phyloP scores from a whole-genome alignment of 2,797 vertebrate genomes.

The Leptodactylus fallax region DNA sequence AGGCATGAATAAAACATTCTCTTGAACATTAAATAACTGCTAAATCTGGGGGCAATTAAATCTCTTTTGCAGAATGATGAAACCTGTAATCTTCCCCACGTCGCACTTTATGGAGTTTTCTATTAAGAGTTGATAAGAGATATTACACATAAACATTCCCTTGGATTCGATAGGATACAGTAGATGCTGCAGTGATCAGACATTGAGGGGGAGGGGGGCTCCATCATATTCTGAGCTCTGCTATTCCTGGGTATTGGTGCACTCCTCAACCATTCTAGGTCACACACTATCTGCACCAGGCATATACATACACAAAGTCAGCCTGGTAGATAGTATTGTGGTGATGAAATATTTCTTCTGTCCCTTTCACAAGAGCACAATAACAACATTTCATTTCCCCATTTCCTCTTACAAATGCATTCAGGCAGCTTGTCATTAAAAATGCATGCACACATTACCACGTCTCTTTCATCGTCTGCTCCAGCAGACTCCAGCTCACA shows the following conservation, averaged over 20 bases:
- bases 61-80: conserved; percentile 20
- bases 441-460: conserved; percentile 54
- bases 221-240: neutral
- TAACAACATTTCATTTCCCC: conserved; percentile 16
- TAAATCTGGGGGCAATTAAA: conserved; percentile 13
- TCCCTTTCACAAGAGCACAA: neutral
- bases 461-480: conserved; percentile 38
- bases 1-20: conserved; percentile 1
- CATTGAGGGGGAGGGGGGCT: neutral
- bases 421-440: conserved; percentile 54
- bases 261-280: conserved; percentile 7
- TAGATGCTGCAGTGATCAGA: conserved; percentile 48
- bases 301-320: neutral
- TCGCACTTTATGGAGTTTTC: neutral
- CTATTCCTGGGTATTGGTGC: neutral
- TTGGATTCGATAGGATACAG: conserved; percentile 13
- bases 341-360: neutral
- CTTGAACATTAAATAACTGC: conserved; percentile 12
- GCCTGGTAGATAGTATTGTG: neutral
- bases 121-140: neutral
- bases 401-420: conserved; percentile 42
- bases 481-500: conserved; percentile 2
- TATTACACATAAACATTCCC: conserved; percentile 30
- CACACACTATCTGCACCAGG: neutral
- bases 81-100: conserved; percentile 24